These are phyloP conservation scores for Pionites leucogaster DNA, from an alignment of 2,113 vertebrate genomes.

Conservation along the genomic window DNA sequence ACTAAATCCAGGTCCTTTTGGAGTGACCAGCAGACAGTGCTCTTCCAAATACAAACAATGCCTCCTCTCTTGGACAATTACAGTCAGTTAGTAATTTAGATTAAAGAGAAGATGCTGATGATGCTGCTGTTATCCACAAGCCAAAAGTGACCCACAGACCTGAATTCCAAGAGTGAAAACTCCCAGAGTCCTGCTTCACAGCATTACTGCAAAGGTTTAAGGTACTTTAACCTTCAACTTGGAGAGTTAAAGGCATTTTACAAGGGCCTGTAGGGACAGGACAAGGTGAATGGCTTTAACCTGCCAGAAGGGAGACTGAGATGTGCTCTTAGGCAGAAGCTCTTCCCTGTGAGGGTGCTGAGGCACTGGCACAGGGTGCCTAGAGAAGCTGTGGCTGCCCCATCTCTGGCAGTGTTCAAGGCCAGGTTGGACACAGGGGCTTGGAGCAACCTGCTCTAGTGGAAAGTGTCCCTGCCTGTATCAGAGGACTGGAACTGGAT, in stretches of 20 bases:
- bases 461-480: neutral
- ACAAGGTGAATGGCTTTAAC: accelerated
- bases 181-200: neutral
- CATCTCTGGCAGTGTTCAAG: neutral
- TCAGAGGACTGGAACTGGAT: neutral
- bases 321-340: neutral
- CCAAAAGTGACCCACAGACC: neutral
- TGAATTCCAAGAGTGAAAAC: neutral
- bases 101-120: neutral
- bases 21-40: neutral
- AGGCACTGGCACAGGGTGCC: neutral
- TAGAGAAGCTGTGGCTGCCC: neutral
- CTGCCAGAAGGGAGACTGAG: neutral
- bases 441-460: neutral
- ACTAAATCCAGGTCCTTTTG: too few species aligned
- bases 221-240: neutral
- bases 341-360: too few species aligned
- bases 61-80: neutral
- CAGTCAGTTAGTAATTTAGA: neutral
- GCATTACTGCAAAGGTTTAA: neutral
- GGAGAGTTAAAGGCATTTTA: neutral
- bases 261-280: neutral
- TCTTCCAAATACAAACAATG: neutral
- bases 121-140: neutral
- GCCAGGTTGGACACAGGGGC: neutral